phyloP scores from a whole-genome alignment of 2,797 vertebrate species.

The Megaceryle alcyon region DNA sequence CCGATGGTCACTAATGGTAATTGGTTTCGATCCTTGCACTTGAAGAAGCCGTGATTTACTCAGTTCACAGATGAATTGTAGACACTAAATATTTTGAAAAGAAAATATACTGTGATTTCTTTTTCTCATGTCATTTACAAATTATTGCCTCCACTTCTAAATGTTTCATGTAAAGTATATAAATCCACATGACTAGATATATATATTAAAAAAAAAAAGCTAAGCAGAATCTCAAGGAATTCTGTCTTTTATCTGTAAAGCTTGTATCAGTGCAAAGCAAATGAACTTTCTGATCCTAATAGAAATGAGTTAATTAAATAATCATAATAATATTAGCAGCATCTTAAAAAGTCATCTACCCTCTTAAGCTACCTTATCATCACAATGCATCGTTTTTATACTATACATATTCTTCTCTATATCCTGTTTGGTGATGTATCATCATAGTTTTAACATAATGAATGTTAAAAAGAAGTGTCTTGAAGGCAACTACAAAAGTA shows the following conservation, averaged over 20 bases:
- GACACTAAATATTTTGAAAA: constrained; percentile 91
- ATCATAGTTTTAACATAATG: background rate
- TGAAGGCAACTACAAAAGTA: background rate
- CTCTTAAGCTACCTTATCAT: background rate
- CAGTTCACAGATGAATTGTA: constrained; percentile 85
- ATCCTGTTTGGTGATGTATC: background rate
- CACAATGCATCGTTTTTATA: background rate
- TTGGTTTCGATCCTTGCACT: constrained; percentile 95
- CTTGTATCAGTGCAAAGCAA: background rate
- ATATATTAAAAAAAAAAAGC: background rate
- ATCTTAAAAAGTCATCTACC: background rate
- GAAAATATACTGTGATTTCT: constrained; percentile 80
- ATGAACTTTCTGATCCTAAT: constrained; percentile 17
- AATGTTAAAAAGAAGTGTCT: background rate
- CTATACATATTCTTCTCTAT: background rate
- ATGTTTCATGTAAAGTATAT: constrained; percentile 19
- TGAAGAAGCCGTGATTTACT: constrained; percentile 87
- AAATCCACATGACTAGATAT: background rate
- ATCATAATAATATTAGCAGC: background rate
- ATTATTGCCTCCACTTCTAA: constrained; percentile 41
- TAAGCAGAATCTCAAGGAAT: constrained; percentile 14
- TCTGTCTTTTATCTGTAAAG: background rate
- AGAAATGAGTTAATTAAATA: constrained; percentile 26
- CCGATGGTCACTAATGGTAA: constrained; percentile 91
- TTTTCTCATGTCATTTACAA: constrained; percentile 69